Base-by-base conservation (phyloP, 2,888 invertebrate species). In the Caenorhabditis auriculariae region DNA sequence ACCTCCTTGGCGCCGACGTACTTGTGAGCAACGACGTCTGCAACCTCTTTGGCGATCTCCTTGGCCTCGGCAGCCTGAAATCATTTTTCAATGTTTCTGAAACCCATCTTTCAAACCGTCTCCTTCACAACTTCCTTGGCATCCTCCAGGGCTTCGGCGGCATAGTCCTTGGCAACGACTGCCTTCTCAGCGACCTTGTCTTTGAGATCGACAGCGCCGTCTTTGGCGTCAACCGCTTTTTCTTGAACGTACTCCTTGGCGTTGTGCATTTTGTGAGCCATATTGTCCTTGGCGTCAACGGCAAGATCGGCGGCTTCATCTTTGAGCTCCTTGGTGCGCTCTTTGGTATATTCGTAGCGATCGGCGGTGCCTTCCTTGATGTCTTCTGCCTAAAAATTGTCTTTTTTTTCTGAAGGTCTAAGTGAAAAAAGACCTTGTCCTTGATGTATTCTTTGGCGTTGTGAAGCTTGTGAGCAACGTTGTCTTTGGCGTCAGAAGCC, bases 61-160 rank as follows among this genome's bases (percentile, higher is more conserved):
- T n/a, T n/a, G n/a, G n/a, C n/a, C n/a, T n/a, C n/a, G n/a, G n/a
- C n/a, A n/a, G n/a, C n/a, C n/a, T n/a, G n/a, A n/a, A n/a, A n/a
- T n/a, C n/a, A n/a, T n/a, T n/a, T n/a, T n/a, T n/a, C n/a, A n/a
- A n/a, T n/a, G n/a, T n/a, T n/a, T n/a, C n/a, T n/a, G n/a, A n/a
- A n/a, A n/a, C n/a, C n/a, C n/a, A n/a, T n/a, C n/a, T n/a, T n/a
- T n/a, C 21, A n/a, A 23, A 35, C 15, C 21, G 32, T 47, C 35
- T 47, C 47, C 29, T 47, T n/a, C 7, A 48, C 24, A 37, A 37
- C 35, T 35, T 35, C 48, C 17, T 48, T 48, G 23, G 48, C 48
- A 19, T 48, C 38, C 15, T 48, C 24, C 35, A 48, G 32, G 7
- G 23, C 17, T 6, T 48, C 37, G 48, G 21, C 32, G 9, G 24